Conservation (phyloP, 2,888 invertebrate species). For the Sisyra nigra region DNA sequence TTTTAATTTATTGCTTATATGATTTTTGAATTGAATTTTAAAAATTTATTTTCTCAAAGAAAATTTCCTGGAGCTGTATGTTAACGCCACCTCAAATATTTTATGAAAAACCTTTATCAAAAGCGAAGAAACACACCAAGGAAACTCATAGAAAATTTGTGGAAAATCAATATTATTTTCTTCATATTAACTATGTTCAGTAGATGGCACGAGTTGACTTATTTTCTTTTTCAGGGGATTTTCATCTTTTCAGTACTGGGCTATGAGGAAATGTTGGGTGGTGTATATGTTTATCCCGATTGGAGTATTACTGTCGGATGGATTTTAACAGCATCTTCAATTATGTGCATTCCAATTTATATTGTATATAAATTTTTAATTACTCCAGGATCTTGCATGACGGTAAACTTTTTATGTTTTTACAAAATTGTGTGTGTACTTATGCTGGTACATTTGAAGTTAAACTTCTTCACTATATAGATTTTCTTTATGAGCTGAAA, state of each 20-base stretch:
- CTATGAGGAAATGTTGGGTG: conserved; percentile 64
- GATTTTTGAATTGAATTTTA: too few species aligned
- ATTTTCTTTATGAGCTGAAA: not conserved
- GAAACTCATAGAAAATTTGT: too few species aligned
- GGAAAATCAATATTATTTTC: not conserved
- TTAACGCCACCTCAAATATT: too few species aligned
- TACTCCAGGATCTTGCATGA: conserved; percentile 42
- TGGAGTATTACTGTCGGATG: conserved; percentile 75
- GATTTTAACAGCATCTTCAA: conserved; percentile 68
- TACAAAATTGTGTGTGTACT: not conserved
- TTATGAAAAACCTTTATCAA: not conserved
- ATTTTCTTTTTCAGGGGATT: conserved; percentile 38
- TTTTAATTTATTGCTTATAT: too few species aligned
- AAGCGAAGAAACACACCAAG: not conserved
- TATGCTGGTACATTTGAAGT: not conserved
- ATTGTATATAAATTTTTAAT: conserved; percentile 59
- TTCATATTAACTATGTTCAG: conserved; percentile 1
- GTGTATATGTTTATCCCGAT: conserved; percentile 55
- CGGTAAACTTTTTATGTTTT: conserved; percentile 25
- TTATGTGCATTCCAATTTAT: conserved; percentile 72
- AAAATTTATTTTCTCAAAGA: too few species aligned
- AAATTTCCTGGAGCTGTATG: too few species aligned
- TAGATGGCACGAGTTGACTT: not conserved
- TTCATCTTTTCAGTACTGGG: conserved; percentile 70
- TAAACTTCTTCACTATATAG: too few species aligned